Percentiles rank a stretch among this genome's conserved stretches.
These are phyloP conservation scores for Eilema sororculum DNA, from an alignment of 2,888 invertebrate species.

Conservation along the genomic window DNA sequence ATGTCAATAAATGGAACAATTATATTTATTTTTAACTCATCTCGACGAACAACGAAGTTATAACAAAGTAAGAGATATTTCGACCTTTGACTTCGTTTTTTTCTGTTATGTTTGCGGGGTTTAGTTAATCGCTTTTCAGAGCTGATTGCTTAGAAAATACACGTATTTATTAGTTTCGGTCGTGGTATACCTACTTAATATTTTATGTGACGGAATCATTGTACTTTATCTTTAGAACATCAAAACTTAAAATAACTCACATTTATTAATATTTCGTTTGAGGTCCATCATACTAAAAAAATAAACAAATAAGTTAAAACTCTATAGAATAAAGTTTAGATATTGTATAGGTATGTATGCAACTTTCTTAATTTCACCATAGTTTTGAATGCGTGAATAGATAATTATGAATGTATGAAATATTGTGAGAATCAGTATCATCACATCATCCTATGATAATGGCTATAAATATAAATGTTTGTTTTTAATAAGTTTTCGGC, in stretches of 20 bases:
- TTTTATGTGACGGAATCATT: not conserved
- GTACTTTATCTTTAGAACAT: too few relatives aligned
- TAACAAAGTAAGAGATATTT: not conserved
- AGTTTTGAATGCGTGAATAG: too few relatives aligned
- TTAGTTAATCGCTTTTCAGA: not conserved
- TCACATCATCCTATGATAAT: too few relatives aligned
- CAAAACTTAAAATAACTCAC: not conserved
- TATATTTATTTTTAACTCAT: conserved; percentile 21
- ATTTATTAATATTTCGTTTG: too few relatives aligned
- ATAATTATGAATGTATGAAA: too few relatives aligned
- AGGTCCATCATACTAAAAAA: too few relatives aligned
- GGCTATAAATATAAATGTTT: too few relatives aligned
- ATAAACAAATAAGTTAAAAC: too few relatives aligned
- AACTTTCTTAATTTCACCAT: too few relatives aligned
- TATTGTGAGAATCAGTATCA: too few relatives aligned
- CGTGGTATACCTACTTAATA: not conserved
- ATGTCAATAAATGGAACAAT: conserved; percentile 23
- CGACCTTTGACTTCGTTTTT: not conserved
- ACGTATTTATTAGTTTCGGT: not conserved
- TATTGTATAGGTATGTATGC: too few relatives aligned
- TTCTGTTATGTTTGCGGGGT: not conserved
- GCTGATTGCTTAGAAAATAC: not conserved
- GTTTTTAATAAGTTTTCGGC: not conserved
- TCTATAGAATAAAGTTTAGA: too few relatives aligned
- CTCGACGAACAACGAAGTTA: conserved; percentile 11